phyloP scores from a whole-genome alignment of 2,797 vertebrate genomes.

The Phylloscopus collybita region DNA sequence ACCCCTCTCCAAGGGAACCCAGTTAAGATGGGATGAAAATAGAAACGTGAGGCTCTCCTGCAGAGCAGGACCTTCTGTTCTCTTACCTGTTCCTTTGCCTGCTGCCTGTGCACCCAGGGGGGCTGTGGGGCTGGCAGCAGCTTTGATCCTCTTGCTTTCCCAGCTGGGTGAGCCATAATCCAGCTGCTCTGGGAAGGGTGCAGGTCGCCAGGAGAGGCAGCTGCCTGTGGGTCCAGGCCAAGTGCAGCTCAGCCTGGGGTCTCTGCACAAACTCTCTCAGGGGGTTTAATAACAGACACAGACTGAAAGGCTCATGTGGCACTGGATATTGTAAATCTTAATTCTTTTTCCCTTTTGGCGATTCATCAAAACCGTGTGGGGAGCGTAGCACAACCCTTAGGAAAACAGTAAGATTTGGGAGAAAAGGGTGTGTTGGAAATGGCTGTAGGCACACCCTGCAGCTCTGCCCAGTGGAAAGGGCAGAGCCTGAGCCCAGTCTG shows the following conservation, averaged over 20 bases:
- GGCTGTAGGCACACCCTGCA: neutral
- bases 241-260: neutral
- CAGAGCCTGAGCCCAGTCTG: neutral
- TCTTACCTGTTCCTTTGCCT: neutral
- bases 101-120: neutral
- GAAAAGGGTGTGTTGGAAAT: neutral
- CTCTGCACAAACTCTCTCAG: neutral
- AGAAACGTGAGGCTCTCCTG: neutral
- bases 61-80: neutral
- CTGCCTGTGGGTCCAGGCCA: rapidly evolving
- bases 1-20: neutral
- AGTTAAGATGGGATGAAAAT: neutral
- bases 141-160: neutral
- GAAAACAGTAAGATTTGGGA: rapidly evolving
- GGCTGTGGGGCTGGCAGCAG: neutral
- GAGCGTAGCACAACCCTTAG: neutral
- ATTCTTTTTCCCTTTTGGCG: neutral
- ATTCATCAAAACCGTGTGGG: neutral
- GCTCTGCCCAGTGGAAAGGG: neutral
- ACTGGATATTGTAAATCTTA: neutral
- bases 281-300: neutral
- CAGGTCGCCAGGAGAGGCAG: neutral
- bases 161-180: neutral
- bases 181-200: neutral
- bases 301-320: neutral